phyloP scores from a whole-genome alignment of 2,888 invertebrate species.

The Thelaira solivaga region DNA sequence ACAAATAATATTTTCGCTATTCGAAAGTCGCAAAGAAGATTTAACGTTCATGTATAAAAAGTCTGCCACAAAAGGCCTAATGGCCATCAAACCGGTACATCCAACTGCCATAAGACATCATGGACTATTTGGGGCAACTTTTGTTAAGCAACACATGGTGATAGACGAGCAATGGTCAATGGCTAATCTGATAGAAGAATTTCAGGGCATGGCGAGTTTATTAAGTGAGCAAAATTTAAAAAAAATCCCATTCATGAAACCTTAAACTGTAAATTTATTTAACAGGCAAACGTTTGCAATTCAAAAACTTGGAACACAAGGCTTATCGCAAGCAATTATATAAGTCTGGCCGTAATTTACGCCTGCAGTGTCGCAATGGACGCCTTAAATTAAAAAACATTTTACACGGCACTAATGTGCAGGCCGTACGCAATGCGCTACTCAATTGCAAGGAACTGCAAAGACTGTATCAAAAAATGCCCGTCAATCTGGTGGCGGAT shows the following conservation, averaged over 20 bases:
- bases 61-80: too few relatives aligned
- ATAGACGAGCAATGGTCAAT: constrained; percentile 74
- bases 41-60: too few relatives aligned
- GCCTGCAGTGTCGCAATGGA: constrained; percentile 72
- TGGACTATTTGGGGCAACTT: constrained; percentile 73
- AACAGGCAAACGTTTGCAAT: constrained; percentile 69
- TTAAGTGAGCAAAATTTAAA: constrained; percentile 66
- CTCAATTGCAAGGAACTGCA: constrained; percentile 74
- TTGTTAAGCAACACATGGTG: constrained; percentile 73
- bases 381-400: constrained; percentile 71
- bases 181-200: constrained; percentile 71
- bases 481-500: constrained; percentile 72
- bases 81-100: constrained; percentile 72
- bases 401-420: constrained; percentile 68
- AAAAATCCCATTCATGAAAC: neutral
- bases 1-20: too few relatives aligned
- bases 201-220: constrained; percentile 71
- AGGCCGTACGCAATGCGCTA: constrained; percentile 71
- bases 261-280: neutral
- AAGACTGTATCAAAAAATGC: constrained; percentile 74
- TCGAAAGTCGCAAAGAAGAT: too few relatives aligned
- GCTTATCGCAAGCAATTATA: constrained; percentile 67
- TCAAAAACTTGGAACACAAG: constrained; percentile 68
- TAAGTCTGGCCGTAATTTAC: constrained; percentile 64
- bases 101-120: constrained; percentile 71